Evolutionary conservation across 2,888 invertebrate species (phyloP).

Genomic region (Leptinotarsa rubiginosa): DNA sequence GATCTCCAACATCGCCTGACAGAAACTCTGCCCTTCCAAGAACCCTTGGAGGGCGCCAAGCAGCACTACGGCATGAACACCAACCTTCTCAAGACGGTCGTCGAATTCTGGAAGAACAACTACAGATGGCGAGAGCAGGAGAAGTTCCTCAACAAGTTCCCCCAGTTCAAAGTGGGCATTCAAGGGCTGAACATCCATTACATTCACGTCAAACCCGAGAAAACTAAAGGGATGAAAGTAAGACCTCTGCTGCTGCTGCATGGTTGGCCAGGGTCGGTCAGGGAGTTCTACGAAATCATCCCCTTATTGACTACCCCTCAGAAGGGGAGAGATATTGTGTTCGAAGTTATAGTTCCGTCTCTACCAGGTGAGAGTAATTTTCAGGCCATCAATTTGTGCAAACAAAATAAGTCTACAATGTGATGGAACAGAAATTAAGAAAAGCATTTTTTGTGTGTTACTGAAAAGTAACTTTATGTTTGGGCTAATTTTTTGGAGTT

Average conservation of each 20-base stretch:
- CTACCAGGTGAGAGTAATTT: slow-evolving; percentile 65
- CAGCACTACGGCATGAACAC: slow-evolving; percentile 88
- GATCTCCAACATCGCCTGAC: slow-evolving; percentile 71
- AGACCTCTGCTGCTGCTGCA: slow-evolving; percentile 81
- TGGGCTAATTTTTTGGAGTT: too few species aligned
- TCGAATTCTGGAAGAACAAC: slow-evolving; percentile 81
- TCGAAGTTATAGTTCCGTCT: slow-evolving; percentile 73
- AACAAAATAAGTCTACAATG: too few species aligned
- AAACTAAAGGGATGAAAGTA: slow-evolving; percentile 63
- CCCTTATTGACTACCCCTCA: slow-evolving; percentile 73
- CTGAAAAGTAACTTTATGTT: too few species aligned
- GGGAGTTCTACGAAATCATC: slow-evolving; percentile 85
- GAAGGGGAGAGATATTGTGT: slow-evolving; percentile 69
- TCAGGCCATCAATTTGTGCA: too few species aligned
- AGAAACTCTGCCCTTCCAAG: slow-evolving; percentile 61
- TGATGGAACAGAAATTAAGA: too few species aligned
- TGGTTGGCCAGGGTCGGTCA: slow-evolving; percentile 91
- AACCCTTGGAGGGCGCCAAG: slow-evolving; percentile 74
- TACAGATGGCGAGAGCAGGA: slow-evolving; percentile 81
- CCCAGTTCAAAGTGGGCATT: slow-evolving; percentile 78
- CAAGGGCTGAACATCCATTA: slow-evolving; percentile 76
- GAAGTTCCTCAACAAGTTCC: slow-evolving; percentile 72
- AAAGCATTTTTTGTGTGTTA: too few species aligned
- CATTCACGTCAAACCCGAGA: slow-evolving; percentile 69
- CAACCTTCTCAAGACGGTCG: slow-evolving; percentile 73